Evolutionary conservation across 2,797 vertebrate genomes (phyloP).

Genomic region (Coregonus ussuriensis): DNA sequence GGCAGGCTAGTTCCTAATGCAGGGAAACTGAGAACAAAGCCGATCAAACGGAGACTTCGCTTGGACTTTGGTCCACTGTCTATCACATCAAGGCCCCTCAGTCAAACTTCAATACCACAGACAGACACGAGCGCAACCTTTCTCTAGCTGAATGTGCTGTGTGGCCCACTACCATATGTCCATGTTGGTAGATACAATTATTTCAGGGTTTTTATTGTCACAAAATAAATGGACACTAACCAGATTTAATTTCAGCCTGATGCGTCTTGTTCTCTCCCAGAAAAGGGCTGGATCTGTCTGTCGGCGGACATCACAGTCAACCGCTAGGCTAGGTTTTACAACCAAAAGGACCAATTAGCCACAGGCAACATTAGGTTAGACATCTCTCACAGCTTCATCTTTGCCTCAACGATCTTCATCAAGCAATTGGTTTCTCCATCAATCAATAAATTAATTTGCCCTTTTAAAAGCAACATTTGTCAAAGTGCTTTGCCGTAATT

Average conservation of each 20-base stretch:
- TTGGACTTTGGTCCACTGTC: constrained; percentile 43
- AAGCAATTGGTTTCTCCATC: constrained; percentile 15
- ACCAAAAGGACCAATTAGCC: constrained; percentile 31
- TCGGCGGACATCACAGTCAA: neutral
- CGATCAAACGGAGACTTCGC: neutral
- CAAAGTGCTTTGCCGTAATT: neutral
- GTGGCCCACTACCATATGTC: neutral
- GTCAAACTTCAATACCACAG: constrained; percentile 20
- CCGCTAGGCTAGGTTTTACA: constrained; percentile 20
- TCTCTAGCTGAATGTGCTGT: neutral
- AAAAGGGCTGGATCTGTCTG: constrained; percentile 8
- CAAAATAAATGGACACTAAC: constrained; percentile 24
- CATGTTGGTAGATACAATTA: neutral
- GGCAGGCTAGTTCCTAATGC: neutral
- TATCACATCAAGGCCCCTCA: constrained; percentile 26
- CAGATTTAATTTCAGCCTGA: constrained; percentile 19
- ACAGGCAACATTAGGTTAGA: constrained; percentile 8
- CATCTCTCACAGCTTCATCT: constrained; percentile 14
- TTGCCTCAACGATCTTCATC: constrained; percentile 7
- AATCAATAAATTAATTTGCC: neutral
- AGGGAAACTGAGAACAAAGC: constrained; percentile 8
- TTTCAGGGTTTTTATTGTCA: neutral
- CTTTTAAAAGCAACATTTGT: neutral
- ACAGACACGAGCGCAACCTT: neutral
- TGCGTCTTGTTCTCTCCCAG: neutral